A percentile compares a stretch with the other conserved stretches of the same genome.
phyloP scores from a whole-genome alignment of 2,888 invertebrate genomes.

The Psococerastis gibbosa region DNA sequence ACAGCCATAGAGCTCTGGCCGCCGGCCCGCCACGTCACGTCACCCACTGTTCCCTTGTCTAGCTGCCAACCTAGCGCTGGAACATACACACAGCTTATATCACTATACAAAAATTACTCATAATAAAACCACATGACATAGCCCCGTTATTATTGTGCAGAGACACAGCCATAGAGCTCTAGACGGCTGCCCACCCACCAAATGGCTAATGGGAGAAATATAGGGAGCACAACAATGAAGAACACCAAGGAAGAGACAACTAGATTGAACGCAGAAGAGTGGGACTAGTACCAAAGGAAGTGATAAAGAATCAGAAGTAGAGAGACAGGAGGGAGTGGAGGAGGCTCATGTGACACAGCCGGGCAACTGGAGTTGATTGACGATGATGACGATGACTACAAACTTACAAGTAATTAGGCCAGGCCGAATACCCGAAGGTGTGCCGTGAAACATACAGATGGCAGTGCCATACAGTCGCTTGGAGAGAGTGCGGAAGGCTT shows the following conservation, averaged over 20 bases:
- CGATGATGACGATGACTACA: too few relatives aligned
- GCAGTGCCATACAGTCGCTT: slow-evolving; percentile 49
- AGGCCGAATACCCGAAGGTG: slow-evolving; percentile 54
- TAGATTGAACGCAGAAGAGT: too few relatives aligned
- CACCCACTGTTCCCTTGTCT: slow-evolving; percentile 73
- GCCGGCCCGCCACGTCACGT: slow-evolving; percentile 62
- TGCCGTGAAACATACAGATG: slow-evolving; percentile 39
- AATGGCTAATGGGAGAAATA: too few relatives aligned
- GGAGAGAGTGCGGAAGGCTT: slow-evolving; percentile 22
- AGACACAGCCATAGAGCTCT: slow-evolving; percentile 61
- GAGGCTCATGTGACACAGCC: too few relatives aligned
- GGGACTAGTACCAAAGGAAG: too few relatives aligned
- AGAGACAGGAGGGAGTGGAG: too few relatives aligned
- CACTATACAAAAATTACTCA: slow-evolving; percentile 7
- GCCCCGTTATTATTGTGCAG: slow-evolving; percentile 63
- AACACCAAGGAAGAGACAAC: slow-evolving; percentile 7
- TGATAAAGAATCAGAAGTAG: too few relatives aligned
- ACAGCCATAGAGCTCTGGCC: slow-evolving; percentile 56
- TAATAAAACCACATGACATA: too few relatives aligned
- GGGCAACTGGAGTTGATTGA: too few relatives aligned
- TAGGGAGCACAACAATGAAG: too few relatives aligned
- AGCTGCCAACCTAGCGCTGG: slow-evolving; percentile 66
- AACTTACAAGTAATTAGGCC: slow-evolving; percentile 55
- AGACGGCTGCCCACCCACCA: slow-evolving; percentile 44
- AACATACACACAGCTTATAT: slow-evolving; percentile 19